Conservation (phyloP, 2,888 invertebrate genomes). For the Ormyrus thymus region DNA sequence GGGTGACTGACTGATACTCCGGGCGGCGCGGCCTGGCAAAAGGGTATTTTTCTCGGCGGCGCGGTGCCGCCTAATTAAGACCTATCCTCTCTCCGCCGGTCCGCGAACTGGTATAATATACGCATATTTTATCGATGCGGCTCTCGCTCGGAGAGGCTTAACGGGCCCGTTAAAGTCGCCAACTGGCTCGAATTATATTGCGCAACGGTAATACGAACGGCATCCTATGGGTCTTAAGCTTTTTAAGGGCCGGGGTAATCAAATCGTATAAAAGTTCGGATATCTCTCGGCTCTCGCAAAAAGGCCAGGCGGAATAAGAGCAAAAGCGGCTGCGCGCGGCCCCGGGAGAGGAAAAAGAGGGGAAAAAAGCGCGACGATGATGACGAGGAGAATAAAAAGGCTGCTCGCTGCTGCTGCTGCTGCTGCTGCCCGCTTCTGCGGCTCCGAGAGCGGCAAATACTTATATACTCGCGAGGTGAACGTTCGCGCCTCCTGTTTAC, state of each 20-base stretch:
- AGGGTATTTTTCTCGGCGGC: too few relatives aligned
- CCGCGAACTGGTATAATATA: slow-evolving; percentile 19
- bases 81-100: slow-evolving; percentile 22
- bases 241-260: slow-evolving; percentile 35
- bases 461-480: slow-evolving; percentile 34
- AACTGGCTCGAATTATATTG: too few relatives aligned
- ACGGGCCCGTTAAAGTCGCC: slow-evolving; percentile 36
- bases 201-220: slow-evolving; percentile 49
- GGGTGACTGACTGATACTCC: slow-evolving; percentile 24
- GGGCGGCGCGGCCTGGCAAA: too few relatives aligned
- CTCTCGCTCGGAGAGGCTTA: neutral
- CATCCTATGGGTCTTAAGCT: neutral
- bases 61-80: slow-evolving; percentile 44
- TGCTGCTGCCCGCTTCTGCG: too few relatives aligned
- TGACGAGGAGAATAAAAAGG: too few relatives aligned
- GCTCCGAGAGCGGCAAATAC: too few relatives aligned
- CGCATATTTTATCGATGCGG: slow-evolving; percentile 40
- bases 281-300: too few relatives aligned
- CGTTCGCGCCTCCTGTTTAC: slow-evolving; percentile 49
- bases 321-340: neutral
- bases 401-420: too few relatives aligned
- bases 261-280: too few relatives aligned
- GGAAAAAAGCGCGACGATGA: neutral
- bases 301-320: too few relatives aligned
- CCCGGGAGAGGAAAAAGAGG: neutral